phyloP scores from a whole-genome alignment of 2,113 vertebrate species.

The Pollimyrus isidori region DNA sequence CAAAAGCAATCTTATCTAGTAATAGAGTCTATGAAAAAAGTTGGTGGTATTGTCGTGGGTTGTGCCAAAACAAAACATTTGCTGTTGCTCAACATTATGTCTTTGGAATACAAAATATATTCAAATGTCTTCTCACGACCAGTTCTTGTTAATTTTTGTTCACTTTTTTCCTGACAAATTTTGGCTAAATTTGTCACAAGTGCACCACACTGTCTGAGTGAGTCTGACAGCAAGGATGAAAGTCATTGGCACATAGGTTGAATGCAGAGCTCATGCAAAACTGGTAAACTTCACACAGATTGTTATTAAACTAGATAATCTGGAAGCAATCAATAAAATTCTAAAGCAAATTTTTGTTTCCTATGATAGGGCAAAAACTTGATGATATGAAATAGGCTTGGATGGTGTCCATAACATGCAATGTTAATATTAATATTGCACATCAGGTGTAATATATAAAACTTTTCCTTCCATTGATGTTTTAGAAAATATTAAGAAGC shows the following conservation, averaged over 20 bases:
- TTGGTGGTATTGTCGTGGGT: neutral
- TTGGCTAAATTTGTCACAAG: too few relatives aligned
- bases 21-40: neutral
- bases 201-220: neutral
- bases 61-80: neutral
- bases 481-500: constrained; percentile 24
- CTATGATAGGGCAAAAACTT: neutral
- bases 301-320: neutral
- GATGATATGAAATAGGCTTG: neutral
- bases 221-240: neutral
- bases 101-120: neutral
- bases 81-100: neutral
- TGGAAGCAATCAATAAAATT: neutral
- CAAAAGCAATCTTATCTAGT: too few relatives aligned
- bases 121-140: neutral
- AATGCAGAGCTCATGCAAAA: neutral
- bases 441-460: neutral
- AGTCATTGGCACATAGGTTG: neutral
- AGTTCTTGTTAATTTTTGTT: too few relatives aligned
- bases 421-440: neutral
- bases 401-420: neutral
- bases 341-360: neutral
- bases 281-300: neutral
- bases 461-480: neutral
- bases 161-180: neutral